Evolutionary conservation across 2,888 invertebrate species (phyloP), one percentile per base, ranked within the genome.

Genomic region (Ichneumoninae sp.): DNA sequence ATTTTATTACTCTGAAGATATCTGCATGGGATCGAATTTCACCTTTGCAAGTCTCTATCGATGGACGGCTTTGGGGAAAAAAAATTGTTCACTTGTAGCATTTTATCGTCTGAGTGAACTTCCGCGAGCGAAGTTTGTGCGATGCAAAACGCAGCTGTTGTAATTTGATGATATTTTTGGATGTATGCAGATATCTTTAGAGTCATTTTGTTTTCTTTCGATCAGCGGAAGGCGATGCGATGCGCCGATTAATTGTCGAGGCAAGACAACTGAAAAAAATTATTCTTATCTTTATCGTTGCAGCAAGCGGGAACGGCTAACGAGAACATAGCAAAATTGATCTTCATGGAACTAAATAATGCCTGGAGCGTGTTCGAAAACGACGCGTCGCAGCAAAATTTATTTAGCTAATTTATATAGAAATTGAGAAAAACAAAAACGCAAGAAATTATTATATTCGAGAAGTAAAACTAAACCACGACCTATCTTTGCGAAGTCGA

Each of bases 281-380:
- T 69, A 70, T 10, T 69, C 50, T 80, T 36, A 13, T 77, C 87
- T 92, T 88, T 40, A 88, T 79, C 87, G 89, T 95, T 94, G 3
- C 95, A 99, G 99, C 97, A 98, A 96, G 96, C 97, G 91, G 99
- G 98, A 47, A 98, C 98, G 3, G 96, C 97, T 36, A 97, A 99
- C 93, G 98, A 99, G 94, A 96, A 97, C 89, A 95, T 99, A 89
- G 99, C 99, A 8, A 98, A 98, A 94, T 95, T 99, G 93, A 98
- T 99, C 92, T 99, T 99, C 94, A 98, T 99, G 96, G 99, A 99
- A 94, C 95, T 99, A 88, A 99, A 99, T 94, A 99, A 99, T 93
- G 99, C 99, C 26, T 99, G 99, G 99, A 97, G 97, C 90, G 98
- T 99, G 93, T 99, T 99, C 94, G 98, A 98, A 93, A 97, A 96